phyloP scores from a whole-genome alignment of 2,113 vertebrate species.

The Pongo abelii region DNA sequence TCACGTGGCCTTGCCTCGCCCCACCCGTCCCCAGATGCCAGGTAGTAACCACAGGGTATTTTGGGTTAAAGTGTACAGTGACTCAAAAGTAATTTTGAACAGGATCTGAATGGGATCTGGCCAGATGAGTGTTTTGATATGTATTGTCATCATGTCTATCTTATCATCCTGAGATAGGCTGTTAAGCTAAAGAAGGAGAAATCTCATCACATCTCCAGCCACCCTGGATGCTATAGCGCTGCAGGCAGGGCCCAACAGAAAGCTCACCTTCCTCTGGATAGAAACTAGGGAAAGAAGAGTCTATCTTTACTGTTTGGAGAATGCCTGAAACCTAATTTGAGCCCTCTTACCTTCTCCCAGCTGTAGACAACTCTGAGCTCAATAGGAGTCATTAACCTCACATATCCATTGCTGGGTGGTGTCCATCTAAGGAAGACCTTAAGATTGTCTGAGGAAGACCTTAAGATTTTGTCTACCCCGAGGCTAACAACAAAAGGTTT shows the following conservation, averaged over 20 bases:
- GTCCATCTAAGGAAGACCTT: neutral
- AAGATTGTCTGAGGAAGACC: neutral
- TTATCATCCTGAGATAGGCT: neutral
- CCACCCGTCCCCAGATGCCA: neutral
- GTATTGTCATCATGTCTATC: neutral
- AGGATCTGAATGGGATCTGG: neutral
- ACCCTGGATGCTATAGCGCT: neutral
- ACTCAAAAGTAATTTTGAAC: neutral
- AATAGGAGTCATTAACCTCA: neutral
- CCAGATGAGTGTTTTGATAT: neutral
- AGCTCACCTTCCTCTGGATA: neutral
- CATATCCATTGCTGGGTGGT: no score
- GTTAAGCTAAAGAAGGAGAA: neutral
- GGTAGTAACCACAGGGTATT: neutral
- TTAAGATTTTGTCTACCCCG: no score
- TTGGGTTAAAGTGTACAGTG: neutral
- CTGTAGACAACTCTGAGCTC: neutral
- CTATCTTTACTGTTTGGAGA: neutral
- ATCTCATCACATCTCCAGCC: neutral
- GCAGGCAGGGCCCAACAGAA: neutral
- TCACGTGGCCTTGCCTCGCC: neutral
- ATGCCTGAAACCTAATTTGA: neutral
- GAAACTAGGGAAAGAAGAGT: neutral
- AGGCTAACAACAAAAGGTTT: neutral
- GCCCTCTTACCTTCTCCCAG: neutral